Conservation (phyloP, 1,140 invertebrate species). For the Diplogasteroides magnus region DNA sequence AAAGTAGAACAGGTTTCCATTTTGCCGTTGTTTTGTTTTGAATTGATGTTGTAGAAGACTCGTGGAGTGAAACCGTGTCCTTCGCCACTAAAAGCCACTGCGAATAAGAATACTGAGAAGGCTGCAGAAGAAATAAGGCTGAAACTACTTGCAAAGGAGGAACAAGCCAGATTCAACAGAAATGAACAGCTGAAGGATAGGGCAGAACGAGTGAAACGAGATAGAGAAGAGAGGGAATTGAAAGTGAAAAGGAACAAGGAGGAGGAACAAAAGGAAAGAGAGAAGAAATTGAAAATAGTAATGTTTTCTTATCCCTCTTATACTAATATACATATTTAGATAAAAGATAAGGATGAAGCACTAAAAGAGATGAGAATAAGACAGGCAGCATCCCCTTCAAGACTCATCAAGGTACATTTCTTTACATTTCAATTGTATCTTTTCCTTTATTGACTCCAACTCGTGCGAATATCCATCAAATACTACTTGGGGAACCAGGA, state of each 20-base stretch:
- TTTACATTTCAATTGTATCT: neutral
- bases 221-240: slow-evolving; percentile 2
- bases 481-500: neutral
- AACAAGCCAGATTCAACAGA: neutral
- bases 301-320: too few relatives aligned
- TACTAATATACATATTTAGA: neutral
- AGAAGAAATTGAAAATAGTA: neutral
- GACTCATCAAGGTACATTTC: neutral
- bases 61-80: too few relatives aligned
- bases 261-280: neutral
- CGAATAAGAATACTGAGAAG: too few relatives aligned
- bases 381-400: too few relatives aligned
- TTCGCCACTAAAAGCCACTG: too few relatives aligned
- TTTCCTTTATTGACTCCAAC: too few relatives aligned
- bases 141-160: neutral
- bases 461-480: too few relatives aligned
- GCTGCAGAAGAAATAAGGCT: neutral
- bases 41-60: too few relatives aligned
- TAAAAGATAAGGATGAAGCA: neutral
- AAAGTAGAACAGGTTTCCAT: too few relatives aligned
- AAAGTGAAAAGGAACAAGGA: neutral
- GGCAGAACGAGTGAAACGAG: neutral
- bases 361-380: neutral
- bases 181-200: neutral
- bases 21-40: too few relatives aligned